These are phyloP conservation scores for Cremastinae sp. DNA, from an alignment of 2,888 invertebrate genomes.

Conservation along the genomic window DNA sequence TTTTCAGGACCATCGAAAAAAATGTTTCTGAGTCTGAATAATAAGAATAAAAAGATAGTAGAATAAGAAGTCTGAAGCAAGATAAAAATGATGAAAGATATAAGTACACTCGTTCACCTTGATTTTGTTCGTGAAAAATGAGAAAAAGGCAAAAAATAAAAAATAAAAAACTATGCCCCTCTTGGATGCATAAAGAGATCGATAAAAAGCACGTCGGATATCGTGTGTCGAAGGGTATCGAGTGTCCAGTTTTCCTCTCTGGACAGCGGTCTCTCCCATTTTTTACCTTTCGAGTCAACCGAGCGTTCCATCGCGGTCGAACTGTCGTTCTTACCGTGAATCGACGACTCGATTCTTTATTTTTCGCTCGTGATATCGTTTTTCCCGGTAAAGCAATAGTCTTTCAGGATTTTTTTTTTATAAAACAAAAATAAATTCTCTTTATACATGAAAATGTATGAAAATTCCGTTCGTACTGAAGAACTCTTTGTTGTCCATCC, in stretches of 20 bases:
- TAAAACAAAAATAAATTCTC: too few relatives aligned
- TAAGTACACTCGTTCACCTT: neutral
- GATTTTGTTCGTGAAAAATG: constrained; percentile 3
- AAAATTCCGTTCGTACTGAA: too few relatives aligned
- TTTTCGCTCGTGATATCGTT: constrained; percentile 33
- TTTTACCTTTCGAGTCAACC: constrained; percentile 3
- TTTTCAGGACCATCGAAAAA: neutral
- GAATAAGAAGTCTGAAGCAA: too few relatives aligned
- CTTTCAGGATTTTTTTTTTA: constrained; percentile 1
- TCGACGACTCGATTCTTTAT: constrained; percentile 19
- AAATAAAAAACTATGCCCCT: neutral
- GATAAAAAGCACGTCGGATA: constrained; percentile 68
- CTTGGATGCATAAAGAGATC: constrained; percentile 67
- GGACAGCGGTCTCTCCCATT: constrained; percentile 12
- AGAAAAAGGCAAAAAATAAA: neutral
- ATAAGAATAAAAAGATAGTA: too few relatives aligned
- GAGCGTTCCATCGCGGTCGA: constrained; percentile 30
- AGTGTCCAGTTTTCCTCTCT: constrained; percentile 61
- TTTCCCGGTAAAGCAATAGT: constrained; percentile 13
- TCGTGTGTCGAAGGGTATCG: constrained; percentile 64
- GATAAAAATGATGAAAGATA: too few relatives aligned
- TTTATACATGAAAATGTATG: too few relatives aligned
- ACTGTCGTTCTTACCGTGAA: constrained; percentile 27
- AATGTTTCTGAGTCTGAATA: too few relatives aligned
- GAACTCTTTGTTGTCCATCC: too few relatives aligned